Evolutionary conservation across 1,140 invertebrate species (phyloP), one percentile per base, ranked within the genome.

Genomic region (Drosophila grimshawi): DNA sequence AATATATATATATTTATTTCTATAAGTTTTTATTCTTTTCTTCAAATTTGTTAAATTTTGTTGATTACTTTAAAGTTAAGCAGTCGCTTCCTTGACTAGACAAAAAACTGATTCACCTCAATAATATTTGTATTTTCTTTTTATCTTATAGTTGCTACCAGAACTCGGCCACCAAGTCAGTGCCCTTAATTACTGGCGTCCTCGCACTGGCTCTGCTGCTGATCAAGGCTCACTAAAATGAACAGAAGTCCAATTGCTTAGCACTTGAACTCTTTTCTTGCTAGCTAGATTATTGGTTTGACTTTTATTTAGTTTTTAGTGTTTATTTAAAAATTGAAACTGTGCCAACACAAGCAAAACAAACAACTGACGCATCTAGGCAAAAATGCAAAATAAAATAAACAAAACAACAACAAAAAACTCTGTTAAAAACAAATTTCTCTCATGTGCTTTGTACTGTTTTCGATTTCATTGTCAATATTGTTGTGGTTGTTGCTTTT

Each of bases 271-370:
- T 59, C 5, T 35, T 49, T 39, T 48, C 41, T 46, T 60, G 39
- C 55, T 19, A 19, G 19, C 46, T 60, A 33, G 79, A 61, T 52
- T 69, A 72, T 72, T 75, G 60, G 66, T 76, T 62, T 63, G 76
- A 76, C 63, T 81, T 88, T 88, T 88, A 86, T 86, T 86, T 86
- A 86, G 83, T 86, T 88, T 88, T 74, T 86, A 86, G 85, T 62
- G 51, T 67, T 80, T 69, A 68, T 65, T 82, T 78, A 72, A 37
- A 63, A 78, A 56, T 57, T 49, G 33, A 57, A 60, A 76, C 19
- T 53, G 60, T 80, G 76, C 77, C 81, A 77, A 76, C 70, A 65
- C 70, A 65, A 71, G 63, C 65, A 41, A 57, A 70, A 39, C 57
- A 6, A 57, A 64, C n/a, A 35, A 45, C 51, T 74, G 56, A 65